Percentiles rank a stretch among this genome's conserved stretches.
Evolutionary conservation across 1,140 invertebrate genomes (phyloP).

Genomic region (Trichoplusia ni): DNA sequence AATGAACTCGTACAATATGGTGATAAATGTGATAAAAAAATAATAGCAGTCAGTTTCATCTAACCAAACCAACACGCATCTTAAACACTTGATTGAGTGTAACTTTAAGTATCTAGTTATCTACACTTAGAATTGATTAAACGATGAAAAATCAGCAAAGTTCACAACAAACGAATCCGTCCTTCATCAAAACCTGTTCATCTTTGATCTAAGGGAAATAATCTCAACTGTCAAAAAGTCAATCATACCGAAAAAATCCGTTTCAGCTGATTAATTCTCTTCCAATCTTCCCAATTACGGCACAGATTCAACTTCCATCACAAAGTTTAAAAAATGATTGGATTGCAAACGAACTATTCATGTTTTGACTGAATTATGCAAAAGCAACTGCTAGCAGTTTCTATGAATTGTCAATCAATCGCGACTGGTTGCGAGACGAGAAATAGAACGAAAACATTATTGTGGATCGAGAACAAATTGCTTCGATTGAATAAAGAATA

Average conservation of each 20-base stretch:
- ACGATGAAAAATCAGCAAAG: no score
- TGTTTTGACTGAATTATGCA: neutral
- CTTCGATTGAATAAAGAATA: no score
- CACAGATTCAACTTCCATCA: constrained; percentile 4
- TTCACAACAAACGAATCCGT: no score
- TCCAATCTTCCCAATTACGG: neutral
- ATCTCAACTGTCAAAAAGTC: neutral
- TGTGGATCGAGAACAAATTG: neutral
- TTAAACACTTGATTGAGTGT: no score
- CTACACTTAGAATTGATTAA: no score
- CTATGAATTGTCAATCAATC: constrained; percentile 10
- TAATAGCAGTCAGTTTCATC: no score
- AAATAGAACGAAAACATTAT: constrained; percentile 5
- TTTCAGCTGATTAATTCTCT: neutral
- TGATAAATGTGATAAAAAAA: no score
- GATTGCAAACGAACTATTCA: constrained; percentile 16
- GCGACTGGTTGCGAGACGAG: neutral
- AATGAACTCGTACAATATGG: no score
- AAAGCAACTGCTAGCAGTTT: constrained; percentile 11
- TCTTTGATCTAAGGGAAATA: no score
- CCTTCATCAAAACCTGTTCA: neutral
- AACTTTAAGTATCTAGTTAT: no score
- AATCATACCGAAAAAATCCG: neutral
- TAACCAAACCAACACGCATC: no score
- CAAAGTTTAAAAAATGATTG: constrained; percentile 18